A percentile compares a stretch with the other conserved stretches of the same genome.
Conservation (phyloP, 53 echinoderm and acorn worm genomes). For the Hippasteria phrygiana region DNA sequence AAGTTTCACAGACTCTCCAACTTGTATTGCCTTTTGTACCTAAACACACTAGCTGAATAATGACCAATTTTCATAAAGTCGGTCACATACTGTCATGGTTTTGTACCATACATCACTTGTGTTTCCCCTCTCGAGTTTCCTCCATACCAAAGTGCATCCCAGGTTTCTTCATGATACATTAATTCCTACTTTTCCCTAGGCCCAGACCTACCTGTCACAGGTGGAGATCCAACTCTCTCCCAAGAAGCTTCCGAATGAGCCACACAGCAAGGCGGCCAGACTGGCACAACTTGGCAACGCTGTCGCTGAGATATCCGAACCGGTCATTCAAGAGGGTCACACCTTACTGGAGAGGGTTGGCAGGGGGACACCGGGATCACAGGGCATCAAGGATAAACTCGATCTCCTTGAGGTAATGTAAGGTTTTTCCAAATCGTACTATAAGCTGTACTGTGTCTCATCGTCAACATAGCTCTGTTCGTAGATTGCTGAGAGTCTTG, state of each 20-base stretch:
- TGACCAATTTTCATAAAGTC: no score
- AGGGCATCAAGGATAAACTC: slow-evolving; percentile 76
- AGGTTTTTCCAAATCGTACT: not conserved
- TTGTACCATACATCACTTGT: no score
- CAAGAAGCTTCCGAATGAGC: slow-evolving; percentile 79
- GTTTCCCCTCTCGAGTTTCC: no score
- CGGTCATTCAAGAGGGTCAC: slow-evolving; percentile 85
- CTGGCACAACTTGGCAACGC: slow-evolving; percentile 81
- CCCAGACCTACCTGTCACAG: slow-evolving; percentile 85
- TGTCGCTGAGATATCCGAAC: slow-evolving; percentile 89
- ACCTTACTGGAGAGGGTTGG: slow-evolving; percentile 81
- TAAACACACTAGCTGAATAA: no score
- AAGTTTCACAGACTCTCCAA: no score
- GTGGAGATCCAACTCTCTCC: slow-evolving; percentile 83
- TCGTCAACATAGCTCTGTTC: no score
- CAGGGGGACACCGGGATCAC: slow-evolving; percentile 75
- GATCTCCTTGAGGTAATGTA: slow-evolving; percentile 83
- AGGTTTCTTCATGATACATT: no score
- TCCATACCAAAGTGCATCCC: no score
- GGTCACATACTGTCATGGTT: no score
- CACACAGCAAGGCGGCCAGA: slow-evolving; percentile 69
- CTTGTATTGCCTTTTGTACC: no score
- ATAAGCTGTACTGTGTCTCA: no score
- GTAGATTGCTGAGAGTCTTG: no score
- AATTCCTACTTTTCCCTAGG: slow-evolving; percentile 40